Conservation (phyloP, 2,888 invertebrate species). For the Julus scandinavius region DNA sequence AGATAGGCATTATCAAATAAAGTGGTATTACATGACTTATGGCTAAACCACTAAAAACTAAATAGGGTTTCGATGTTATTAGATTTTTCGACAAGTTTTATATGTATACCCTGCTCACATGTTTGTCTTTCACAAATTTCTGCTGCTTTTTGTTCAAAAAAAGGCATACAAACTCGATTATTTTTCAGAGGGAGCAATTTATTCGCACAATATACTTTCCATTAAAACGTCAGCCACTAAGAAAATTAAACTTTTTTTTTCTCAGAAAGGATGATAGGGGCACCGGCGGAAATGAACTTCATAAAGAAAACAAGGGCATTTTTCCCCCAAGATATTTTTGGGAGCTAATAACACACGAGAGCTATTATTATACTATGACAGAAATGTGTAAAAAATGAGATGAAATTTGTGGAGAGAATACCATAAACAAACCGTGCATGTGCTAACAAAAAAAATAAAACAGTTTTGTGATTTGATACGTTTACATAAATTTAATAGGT, state of each 20-base stretch:
- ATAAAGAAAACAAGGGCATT: not conserved
- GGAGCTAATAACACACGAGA: not conserved
- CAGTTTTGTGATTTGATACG: slow-evolving; percentile 14
- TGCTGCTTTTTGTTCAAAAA: not conserved
- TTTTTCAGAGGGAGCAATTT: slow-evolving; percentile 22
- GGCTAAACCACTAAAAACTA: slow-evolving; percentile 24
- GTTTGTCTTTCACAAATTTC: slow-evolving; percentile 17
- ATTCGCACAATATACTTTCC: slow-evolving; percentile 42
- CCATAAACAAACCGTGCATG: not conserved
- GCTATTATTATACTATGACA: slow-evolving; percentile 16
- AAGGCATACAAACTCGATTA: slow-evolving; percentile 35
- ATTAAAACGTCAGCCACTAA: slow-evolving; percentile 23
- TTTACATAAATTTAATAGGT: slow-evolving; percentile 26
- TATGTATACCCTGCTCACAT: not conserved
- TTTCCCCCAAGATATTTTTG: not conserved
- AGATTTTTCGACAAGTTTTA: slow-evolving; percentile 31
- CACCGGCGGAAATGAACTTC: slow-evolving; percentile 39
- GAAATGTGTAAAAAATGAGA: slow-evolving; percentile 10
- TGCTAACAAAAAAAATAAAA: not conserved
- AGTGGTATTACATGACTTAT: slow-evolving; percentile 35
- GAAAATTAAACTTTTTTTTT: slow-evolving; percentile 26
- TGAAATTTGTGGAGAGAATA: slow-evolving; percentile 3
- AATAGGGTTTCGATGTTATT: slow-evolving; percentile 27
- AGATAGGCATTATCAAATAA: slow-evolving; percentile 42
- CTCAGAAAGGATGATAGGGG: slow-evolving; percentile 24